A percentile compares a stretch with the other conserved stretches of the same genome.
Evolutionary conservation across 37 sponge, comb jelly and placozoan species (phyloP).

Genomic region (Oopsacas minuta): DNA sequence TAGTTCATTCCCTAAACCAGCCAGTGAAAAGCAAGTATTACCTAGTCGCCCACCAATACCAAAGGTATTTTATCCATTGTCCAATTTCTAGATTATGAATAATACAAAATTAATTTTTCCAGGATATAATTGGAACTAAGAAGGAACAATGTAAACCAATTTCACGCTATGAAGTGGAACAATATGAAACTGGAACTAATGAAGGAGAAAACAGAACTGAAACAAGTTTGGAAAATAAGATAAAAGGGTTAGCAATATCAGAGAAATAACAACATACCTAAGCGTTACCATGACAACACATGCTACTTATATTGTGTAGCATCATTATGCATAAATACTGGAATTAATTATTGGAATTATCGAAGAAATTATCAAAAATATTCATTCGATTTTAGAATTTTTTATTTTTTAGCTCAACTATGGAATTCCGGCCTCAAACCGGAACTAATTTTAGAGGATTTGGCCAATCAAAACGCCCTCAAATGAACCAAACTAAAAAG

Average conservation of each 20-base stretch:
- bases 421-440: neutral
- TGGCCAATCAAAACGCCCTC: neutral
- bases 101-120: neutral
- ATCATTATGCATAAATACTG: neutral
- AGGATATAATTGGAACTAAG: neutral
- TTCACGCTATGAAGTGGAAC: neutral
- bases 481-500: neutral
- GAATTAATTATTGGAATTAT: neutral
- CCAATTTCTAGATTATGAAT: neutral
- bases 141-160: neutral
- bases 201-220: neutral
- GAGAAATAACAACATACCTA: neutral
- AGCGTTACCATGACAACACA: neutral
- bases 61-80: neutral
- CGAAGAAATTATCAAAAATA: neutral
- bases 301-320: neutral
- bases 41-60: neutral
- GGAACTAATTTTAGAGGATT: neutral
- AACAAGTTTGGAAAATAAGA: neutral
- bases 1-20: neutral
- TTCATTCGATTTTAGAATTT: neutral
- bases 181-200: conserved; percentile 7
- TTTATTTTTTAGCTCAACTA: neutral
- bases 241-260: conserved; percentile 1
- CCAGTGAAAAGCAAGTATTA: neutral